Conservation (phyloP, 1,140 invertebrate genomes). For the Drosophila bifasciata region DNA sequence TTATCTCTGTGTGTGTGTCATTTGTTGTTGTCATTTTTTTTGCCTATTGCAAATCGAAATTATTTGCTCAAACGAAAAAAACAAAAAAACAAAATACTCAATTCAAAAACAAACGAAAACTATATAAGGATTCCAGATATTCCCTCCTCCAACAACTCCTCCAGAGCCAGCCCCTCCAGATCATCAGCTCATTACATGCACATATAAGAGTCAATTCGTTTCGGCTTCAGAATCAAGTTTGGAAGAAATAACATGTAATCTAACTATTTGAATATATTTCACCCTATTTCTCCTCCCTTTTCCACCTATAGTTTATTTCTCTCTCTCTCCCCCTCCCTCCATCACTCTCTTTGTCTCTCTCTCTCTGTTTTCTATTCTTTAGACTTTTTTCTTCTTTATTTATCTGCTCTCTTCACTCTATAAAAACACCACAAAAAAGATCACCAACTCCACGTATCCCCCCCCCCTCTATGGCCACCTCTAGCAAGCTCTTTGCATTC, state of each 20-base stretch:
- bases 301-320: slow-evolving; percentile 62
- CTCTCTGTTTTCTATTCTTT: slow-evolving; percentile 20
- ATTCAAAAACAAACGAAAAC: slow-evolving; percentile 44
- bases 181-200: slow-evolving; percentile 86
- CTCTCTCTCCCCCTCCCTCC: slow-evolving; percentile 10
- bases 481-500: no score
- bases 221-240: slow-evolving; percentile 88
- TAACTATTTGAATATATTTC: slow-evolving; percentile 80
- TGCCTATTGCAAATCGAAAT: slow-evolving; percentile 73
- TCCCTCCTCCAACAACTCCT: slow-evolving; percentile 91
- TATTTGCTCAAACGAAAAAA: slow-evolving; percentile 49
- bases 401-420: no score
- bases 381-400: slow-evolving; percentile 1
- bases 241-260: slow-evolving; percentile 87
- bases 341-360: slow-evolving; percentile 2
- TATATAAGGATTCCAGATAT: slow-evolving; percentile 90
- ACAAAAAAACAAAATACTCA: slow-evolving; percentile 25
- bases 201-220: slow-evolving; percentile 84
- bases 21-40: slow-evolving; percentile 73
- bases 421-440: no score
- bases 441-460: no score
- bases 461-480: no score
- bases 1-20: slow-evolving; percentile 78
- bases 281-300: slow-evolving; percentile 54
- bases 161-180: slow-evolving; percentile 93